Conservation (phyloP, 2,888 invertebrate species). For the Macaria notata region DNA sequence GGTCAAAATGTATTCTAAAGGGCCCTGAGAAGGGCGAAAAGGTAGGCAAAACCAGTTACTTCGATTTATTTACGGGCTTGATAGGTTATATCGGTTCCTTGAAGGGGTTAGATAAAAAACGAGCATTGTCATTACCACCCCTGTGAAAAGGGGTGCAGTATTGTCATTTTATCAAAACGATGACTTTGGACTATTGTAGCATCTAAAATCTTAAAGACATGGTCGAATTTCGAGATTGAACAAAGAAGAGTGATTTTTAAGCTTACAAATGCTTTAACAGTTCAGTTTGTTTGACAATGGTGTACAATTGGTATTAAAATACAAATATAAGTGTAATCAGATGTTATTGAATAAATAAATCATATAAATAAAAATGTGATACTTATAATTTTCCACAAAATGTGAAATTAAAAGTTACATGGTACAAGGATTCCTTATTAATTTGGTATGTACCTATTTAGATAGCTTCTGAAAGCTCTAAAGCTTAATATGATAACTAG, state of each 20-base stretch:
- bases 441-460: no score
- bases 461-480: no score
- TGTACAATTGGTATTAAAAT: no score
- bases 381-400: no score
- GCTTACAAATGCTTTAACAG: no score
- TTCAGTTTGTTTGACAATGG: no score
- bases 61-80: slow-evolving; percentile 33
- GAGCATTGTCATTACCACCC: slow-evolving; percentile 28
- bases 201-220: slow-evolving; percentile 14
- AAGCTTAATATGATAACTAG: no score
- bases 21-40: slow-evolving; percentile 21
- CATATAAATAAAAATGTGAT: neutral
- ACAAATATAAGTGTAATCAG: neutral
- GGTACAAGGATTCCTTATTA: no score
- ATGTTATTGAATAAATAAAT: neutral
- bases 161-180: slow-evolving; percentile 27
- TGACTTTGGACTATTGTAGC: slow-evolving; percentile 12
- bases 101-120: slow-evolving; percentile 28
- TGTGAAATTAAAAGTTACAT: no score
- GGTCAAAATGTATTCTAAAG: slow-evolving; percentile 32
- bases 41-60: slow-evolving; percentile 34
- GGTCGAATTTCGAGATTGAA: slow-evolving; percentile 13
- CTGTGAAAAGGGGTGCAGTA: slow-evolving; percentile 16
- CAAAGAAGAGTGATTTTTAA: slow-evolving; percentile 1
- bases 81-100: slow-evolving; percentile 26